Evolutionary conservation across 2,797 vertebrate species (phyloP).

Genomic region (Enteromius mattozi): DNA sequence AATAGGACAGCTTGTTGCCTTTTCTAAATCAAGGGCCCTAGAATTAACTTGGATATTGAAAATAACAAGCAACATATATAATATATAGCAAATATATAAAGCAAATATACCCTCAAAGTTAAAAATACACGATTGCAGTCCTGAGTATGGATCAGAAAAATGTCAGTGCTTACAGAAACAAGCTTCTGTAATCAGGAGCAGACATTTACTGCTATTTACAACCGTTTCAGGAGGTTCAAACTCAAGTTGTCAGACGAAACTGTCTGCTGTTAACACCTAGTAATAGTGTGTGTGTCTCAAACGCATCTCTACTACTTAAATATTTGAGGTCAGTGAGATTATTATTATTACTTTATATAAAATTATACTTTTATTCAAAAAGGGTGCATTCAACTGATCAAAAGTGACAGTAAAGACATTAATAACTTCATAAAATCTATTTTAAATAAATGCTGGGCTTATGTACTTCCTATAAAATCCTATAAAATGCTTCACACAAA

Average conservation of each 20-base stretch:
- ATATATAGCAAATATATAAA: background rate
- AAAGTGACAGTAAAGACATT: background rate
- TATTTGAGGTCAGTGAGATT: background rate
- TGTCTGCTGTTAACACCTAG: background rate
- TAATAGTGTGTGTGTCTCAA: background rate
- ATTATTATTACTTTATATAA: too few relatives aligned
- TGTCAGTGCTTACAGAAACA: background rate
- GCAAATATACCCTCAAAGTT: background rate
- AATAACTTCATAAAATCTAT: background rate
- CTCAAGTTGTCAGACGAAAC: background rate
- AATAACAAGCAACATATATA: background rate
- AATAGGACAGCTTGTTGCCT: constrained; percentile 30
- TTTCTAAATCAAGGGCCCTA: constrained; percentile 17
- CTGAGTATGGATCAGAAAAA: background rate
- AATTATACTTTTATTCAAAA: background rate
- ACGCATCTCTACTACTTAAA: background rate
- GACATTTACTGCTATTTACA: background rate
- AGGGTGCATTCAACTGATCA: background rate
- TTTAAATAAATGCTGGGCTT: background rate
- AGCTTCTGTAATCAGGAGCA: background rate
- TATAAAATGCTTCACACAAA: background rate
- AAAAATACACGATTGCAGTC: background rate
- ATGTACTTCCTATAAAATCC: background rate
- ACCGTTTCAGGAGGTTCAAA: background rate
- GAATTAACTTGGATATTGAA: constrained; percentile 8